phyloP scores from a whole-genome alignment of 2,113 vertebrate species.

The Mus musculus region DNA sequence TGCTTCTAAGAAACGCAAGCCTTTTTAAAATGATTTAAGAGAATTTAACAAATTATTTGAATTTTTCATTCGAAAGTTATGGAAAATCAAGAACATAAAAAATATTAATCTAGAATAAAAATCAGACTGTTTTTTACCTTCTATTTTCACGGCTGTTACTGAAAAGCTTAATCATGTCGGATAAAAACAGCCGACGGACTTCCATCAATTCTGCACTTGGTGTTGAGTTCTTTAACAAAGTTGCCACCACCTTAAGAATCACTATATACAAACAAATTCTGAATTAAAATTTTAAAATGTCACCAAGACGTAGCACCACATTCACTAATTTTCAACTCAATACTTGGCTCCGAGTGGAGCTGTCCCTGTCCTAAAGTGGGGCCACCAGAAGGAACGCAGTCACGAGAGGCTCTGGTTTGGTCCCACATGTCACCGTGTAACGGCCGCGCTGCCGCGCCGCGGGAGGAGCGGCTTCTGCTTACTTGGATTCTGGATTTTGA shows the following conservation, averaged over 20 bases:
- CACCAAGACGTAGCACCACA: background rate
- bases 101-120: background rate
- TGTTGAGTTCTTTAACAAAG: constrained; percentile 97
- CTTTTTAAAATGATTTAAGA: constrained; percentile 29
- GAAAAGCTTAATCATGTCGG: constrained; percentile 99
- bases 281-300: background rate
- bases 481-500: constrained; percentile 99
- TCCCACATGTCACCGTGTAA: background rate
- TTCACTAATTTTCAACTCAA: background rate
- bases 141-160: constrained; percentile 99
- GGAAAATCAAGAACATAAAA: constrained; percentile 27
- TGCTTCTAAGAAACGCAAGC: background rate
- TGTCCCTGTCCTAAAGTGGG: background rate
- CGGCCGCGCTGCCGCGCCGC: background rate
- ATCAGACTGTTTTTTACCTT: constrained; percentile 88
- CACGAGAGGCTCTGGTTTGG: background rate
- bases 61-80: background rate
- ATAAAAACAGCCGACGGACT: constrained; percentile 97
- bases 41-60: background rate
- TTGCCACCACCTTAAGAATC: constrained; percentile 99
- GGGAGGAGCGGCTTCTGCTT: constrained; percentile 84
- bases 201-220: constrained; percentile 99
- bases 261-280: constrained; percentile 88
- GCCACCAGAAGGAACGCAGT: background rate
- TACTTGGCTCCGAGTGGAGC: background rate